phyloP scores from a whole-genome alignment of 2,113 vertebrate species.

The Siniperca chuatsi region DNA sequence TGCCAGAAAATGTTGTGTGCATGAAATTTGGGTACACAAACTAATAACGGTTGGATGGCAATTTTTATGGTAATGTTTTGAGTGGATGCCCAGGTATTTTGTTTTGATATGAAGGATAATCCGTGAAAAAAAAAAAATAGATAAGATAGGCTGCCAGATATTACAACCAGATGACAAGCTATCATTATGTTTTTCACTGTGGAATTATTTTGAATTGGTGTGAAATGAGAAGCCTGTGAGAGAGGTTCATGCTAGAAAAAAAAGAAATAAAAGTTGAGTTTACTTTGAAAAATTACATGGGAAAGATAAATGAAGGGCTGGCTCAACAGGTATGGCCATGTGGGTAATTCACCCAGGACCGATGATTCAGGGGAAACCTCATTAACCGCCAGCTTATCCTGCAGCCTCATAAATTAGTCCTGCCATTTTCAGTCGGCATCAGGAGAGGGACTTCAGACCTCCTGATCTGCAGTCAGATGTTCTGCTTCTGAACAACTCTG shows the following conservation, averaged over 20 bases:
- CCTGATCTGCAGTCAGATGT: slow-evolving; percentile 87
- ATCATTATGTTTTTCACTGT: slow-evolving; percentile 3
- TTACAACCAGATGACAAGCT: slow-evolving; percentile 33
- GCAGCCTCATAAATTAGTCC: slow-evolving; percentile 32
- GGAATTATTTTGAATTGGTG: slow-evolving; percentile 40
- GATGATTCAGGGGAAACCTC: slow-evolving; percentile 31
- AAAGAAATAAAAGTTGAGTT: neutral
- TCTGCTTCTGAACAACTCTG: slow-evolving; percentile 83
- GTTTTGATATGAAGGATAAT: slow-evolving; percentile 33
- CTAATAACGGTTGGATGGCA: slow-evolving; percentile 9
- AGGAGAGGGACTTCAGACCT: slow-evolving; percentile 76
- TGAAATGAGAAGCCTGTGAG: slow-evolving; percentile 46
- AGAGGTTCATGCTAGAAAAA: neutral
- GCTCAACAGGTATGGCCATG: slow-evolving; percentile 24
- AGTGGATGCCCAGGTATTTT: slow-evolving; percentile 22
- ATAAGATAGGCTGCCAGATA: slow-evolving; percentile 9
- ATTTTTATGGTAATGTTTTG: slow-evolving; percentile 4
- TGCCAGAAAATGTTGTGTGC: neutral
- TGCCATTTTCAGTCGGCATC: slow-evolving; percentile 2
- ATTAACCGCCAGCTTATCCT: slow-evolving; percentile 48
- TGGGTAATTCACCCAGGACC: slow-evolving; percentile 10
- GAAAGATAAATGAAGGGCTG: slow-evolving; percentile 3
- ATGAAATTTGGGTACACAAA: neutral
- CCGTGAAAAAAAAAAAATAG: neutral
- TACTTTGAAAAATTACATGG: neutral